These are phyloP conservation scores for Leucosticte australis DNA, from an alignment of 2,113 vertebrate species.

Conservation along the genomic window DNA sequence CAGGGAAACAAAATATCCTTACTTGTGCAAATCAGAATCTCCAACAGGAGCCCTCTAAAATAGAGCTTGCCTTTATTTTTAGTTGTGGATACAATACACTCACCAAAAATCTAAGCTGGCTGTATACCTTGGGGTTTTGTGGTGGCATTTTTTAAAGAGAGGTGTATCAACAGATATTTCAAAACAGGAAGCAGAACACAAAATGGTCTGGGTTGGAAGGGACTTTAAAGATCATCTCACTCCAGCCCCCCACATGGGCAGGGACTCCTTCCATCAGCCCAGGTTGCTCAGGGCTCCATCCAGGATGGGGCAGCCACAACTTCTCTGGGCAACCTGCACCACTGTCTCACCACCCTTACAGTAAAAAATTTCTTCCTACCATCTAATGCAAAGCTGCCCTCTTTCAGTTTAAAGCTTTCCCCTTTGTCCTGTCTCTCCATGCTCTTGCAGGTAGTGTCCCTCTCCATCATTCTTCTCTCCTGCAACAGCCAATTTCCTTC, in stretches of 20 bases:
- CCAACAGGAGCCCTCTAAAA: background rate
- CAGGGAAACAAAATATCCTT: background rate
- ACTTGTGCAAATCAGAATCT: background rate
- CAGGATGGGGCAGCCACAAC: background rate
- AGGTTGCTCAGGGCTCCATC: background rate
- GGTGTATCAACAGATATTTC: background rate
- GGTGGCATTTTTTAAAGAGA: background rate
- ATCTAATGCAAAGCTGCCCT: background rate
- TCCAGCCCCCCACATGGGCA: background rate
- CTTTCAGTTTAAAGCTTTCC: background rate
- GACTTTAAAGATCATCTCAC: background rate
- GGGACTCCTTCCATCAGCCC: background rate
- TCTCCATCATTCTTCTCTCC: background rate
- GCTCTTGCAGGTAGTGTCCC: background rate
- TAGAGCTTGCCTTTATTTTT: background rate
- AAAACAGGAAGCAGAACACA: background rate
- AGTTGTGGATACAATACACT: background rate
- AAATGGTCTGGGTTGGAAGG: background rate
- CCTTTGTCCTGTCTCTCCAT: background rate
- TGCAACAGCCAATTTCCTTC: background rate
- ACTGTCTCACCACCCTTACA: background rate
- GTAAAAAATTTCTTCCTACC: background rate
- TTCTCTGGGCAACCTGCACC: background rate
- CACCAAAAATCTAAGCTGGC: background rate
- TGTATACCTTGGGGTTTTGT: background rate